Conservation (phyloP, 2,797 vertebrate genomes). For the Rhyacichthys aspro region DNA sequence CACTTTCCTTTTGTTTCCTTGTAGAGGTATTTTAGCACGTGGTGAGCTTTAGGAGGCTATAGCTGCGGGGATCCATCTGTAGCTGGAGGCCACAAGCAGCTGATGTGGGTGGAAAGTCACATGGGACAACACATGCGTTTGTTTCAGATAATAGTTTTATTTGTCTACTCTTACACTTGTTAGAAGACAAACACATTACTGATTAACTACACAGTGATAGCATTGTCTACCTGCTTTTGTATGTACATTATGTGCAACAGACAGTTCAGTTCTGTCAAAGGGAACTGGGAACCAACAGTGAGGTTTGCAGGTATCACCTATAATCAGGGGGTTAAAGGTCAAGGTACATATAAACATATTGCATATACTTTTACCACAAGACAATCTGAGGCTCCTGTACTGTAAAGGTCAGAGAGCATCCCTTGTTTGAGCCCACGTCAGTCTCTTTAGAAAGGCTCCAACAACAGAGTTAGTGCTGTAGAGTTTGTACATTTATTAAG, state of each 20-base stretch:
- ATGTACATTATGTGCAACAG: constrained; percentile 61
- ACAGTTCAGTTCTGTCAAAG: background rate
- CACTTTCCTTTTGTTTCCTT: background rate
- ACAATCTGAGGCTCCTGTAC: too few relatives aligned
- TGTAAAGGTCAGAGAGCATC: too few relatives aligned
- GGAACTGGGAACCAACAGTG: background rate
- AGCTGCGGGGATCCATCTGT: too few relatives aligned
- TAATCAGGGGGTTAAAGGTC: background rate
- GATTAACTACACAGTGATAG: constrained; percentile 43
- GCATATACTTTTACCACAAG: background rate
- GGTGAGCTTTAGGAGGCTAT: background rate
- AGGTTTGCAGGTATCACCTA: background rate
- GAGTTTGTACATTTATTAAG: too few relatives aligned
- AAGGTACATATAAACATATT: background rate
- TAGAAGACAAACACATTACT: constrained; percentile 64
- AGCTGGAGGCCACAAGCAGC: too few relatives aligned
- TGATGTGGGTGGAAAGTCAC: background rate
- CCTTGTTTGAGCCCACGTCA: background rate
- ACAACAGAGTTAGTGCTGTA: too few relatives aligned
- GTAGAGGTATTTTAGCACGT: background rate
- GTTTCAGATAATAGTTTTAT: constrained; percentile 64
- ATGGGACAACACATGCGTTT: background rate
- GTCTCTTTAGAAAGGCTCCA: too few relatives aligned
- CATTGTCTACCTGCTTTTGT: constrained; percentile 27
- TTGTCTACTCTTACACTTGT: constrained; percentile 62